Percentiles rank a stretch among this genome's conserved stretches.
phyloP scores from a whole-genome alignment of 2,888 invertebrate genomes.

The Microctonus brassicae region DNA sequence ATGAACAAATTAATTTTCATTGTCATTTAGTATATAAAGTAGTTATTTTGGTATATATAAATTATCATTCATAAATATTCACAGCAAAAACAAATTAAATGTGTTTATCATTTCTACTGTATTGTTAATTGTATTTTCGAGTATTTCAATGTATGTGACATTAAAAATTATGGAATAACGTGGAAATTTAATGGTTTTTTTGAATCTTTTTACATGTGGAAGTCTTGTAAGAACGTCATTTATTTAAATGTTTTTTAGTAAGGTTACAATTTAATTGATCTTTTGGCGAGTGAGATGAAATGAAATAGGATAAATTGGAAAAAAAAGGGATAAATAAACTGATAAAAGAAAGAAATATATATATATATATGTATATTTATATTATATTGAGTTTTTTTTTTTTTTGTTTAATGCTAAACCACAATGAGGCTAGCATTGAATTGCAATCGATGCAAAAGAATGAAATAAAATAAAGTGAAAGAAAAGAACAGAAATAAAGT shows the following conservation, averaged over 20 bases:
- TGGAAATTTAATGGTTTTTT: slow-evolving; percentile 36
- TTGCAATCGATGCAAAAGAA: neutral
- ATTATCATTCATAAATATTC: no score
- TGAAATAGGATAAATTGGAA: neutral
- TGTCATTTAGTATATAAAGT: no score
- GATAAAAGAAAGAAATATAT: neutral
- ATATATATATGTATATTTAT: no score
- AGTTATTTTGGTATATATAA: no score
- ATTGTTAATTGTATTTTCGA: slow-evolving; percentile 15
- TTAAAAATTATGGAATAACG: slow-evolving; percentile 46
- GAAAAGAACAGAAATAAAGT: neutral
- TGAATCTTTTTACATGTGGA: slow-evolving; percentile 47
- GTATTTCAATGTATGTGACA: neutral
- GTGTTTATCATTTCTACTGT: neutral
- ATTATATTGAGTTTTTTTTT: neutral
- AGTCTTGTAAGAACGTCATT: neutral
- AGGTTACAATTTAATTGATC: neutral
- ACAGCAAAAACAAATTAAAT: no score
- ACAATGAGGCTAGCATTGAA: neutral
- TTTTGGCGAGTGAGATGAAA: neutral
- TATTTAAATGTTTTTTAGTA: slow-evolving; percentile 1
- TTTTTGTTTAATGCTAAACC: neutral
- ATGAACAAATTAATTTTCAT: neutral
- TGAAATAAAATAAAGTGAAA: neutral
- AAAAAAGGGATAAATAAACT: neutral